phyloP scores from a whole-genome alignment of 2,797 vertebrate species.

The Chiloscyllium punctatum region DNA sequence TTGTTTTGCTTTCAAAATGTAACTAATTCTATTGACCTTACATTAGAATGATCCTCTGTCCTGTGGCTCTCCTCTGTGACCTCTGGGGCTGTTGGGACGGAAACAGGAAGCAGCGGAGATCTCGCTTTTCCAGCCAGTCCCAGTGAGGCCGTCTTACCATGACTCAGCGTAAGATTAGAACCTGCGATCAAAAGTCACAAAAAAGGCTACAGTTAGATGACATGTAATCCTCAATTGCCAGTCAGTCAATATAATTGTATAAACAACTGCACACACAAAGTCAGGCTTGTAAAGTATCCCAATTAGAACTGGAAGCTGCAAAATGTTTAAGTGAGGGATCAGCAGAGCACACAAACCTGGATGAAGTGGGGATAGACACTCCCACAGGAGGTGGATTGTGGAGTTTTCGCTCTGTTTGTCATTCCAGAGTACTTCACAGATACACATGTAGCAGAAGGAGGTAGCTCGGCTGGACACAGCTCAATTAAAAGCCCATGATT shows the following conservation, averaged over 20 bases:
- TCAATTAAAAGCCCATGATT: background rate
- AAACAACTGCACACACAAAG: background rate
- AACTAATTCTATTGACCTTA: conserved; percentile 55
- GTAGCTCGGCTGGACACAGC: background rate
- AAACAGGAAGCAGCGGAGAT: conserved; percentile 85
- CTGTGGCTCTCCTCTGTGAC: conserved; percentile 76
- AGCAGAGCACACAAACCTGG: background rate
- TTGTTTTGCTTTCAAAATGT: background rate
- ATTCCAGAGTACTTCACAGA: background rate
- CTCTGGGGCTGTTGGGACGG: conserved; percentile 85
- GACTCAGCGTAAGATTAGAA: conserved; percentile 75
- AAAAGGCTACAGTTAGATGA: background rate
- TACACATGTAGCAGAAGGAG: background rate
- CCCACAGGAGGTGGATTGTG: background rate
- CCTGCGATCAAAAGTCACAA: conserved; percentile 56
- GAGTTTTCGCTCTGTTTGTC: background rate
- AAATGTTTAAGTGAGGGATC: background rate
- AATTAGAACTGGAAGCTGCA: background rate
- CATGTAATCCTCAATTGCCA: background rate
- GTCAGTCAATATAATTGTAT: background rate
- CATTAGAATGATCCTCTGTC: conserved; percentile 72
- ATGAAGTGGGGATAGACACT: background rate
- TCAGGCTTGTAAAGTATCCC: background rate
- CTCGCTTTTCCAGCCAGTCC: conserved; percentile 85
- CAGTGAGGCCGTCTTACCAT: conserved; percentile 87